These are phyloP conservation scores for Dione juno DNA, from an alignment of 2,888 invertebrate genomes.

Conservation along the genomic window DNA sequence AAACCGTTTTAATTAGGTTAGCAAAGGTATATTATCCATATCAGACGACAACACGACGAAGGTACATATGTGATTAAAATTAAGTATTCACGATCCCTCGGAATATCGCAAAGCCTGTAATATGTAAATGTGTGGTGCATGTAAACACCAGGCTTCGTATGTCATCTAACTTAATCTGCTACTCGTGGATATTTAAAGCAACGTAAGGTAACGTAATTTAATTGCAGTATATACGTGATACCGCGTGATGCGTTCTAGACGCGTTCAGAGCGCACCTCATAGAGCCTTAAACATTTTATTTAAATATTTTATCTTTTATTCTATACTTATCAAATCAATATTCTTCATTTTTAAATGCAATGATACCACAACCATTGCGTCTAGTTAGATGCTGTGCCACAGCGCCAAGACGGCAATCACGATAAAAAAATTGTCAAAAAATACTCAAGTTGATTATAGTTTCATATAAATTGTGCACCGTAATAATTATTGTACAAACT, in stretches of 20 bases:
- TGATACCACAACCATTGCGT: too few relatives aligned
- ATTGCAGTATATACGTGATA: background rate
- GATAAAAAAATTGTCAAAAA: too few relatives aligned
- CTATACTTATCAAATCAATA: too few relatives aligned
- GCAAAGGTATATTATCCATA: constrained; percentile 36
- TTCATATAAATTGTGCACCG: too few relatives aligned
- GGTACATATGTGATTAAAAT: constrained; percentile 40
- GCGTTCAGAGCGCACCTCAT: background rate
- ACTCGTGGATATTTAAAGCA: constrained; percentile 13
- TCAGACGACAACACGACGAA: constrained; percentile 30
- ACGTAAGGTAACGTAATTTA: constrained; percentile 2
- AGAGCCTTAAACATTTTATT: too few relatives aligned
- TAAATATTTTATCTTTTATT: too few relatives aligned
- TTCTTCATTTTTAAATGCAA: too few relatives aligned
- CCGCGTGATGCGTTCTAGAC: background rate
- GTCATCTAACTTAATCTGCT: constrained; percentile 14
- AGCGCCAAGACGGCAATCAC: too few relatives aligned
- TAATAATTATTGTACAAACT: background rate
- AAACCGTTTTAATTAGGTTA: constrained; percentile 20
- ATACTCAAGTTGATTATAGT: too few relatives aligned
- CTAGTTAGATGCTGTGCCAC: too few relatives aligned
- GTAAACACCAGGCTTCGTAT: constrained; percentile 22
- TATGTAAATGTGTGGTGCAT: constrained; percentile 45
- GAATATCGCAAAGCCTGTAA: constrained; percentile 42
- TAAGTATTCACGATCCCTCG: constrained; percentile 45